Evolutionary conservation across 2,888 invertebrate genomes (phyloP), one percentile per base, ranked within the genome.

Genomic region (Eupithecia subfuscata): DNA sequence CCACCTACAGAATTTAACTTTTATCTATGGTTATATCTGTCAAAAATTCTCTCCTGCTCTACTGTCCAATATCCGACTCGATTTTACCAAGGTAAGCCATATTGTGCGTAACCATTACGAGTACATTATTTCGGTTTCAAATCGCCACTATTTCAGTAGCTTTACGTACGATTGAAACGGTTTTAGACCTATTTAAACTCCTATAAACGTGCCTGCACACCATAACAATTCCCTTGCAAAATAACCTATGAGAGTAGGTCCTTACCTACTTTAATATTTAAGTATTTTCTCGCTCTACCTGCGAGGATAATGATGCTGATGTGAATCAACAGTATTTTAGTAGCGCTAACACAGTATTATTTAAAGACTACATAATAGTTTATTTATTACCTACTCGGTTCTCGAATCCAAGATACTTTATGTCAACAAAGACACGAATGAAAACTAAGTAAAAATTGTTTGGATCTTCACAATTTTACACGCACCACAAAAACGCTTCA

Each of bases 291-390:
- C 60, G 40, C 43, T 71, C 67, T 37, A 12, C 48, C 68, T 70
- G 67, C 18, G 52, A 30, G 30, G 2, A 30, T 70, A 67, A 75
- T 68, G n/a, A 63, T 63, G 71, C 68, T 71, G 52, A 70, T 34
- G 8, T 34, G 8, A 64, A 34, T 34, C 18, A 64, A 37, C 70
- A 30, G 34, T 34, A 60, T 40, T 71, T 34, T 34, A 18, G 5
- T 34, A 64, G 16, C 22, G 22, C 9, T 34, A 64, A 60, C 64
- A 64, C 9, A 34, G 34, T 9, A 64, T 22, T 22, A 56, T 64
- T 7, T 64, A 64, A 7, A 18, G 30, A 16, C 16, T 18, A 18
- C 40, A 40, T 40, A 34, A 34, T 64, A 9, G 60, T 60, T 56
- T 25, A 60, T 25, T 60, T 60, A 60, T 56, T 56, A 25, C 60